phyloP scores from a whole-genome alignment of 2,113 vertebrate species.

The Redunca redunca region DNA sequence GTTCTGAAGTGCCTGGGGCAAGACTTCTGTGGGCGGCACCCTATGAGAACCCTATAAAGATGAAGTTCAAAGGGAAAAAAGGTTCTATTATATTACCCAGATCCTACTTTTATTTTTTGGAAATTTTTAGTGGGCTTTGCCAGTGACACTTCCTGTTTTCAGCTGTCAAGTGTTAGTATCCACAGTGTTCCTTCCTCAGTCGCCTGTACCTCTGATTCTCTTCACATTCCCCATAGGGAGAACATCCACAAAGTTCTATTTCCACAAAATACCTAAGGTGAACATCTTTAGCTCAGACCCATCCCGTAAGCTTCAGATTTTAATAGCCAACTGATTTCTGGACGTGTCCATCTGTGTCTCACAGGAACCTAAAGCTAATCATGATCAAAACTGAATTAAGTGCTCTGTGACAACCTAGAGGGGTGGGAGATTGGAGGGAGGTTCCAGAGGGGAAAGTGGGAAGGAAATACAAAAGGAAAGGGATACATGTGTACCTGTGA shows the following conservation, averaged over 20 bases:
- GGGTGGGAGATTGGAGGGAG: not conserved
- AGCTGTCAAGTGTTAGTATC: not conserved
- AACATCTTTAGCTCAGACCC: not conserved
- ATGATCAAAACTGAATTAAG: not conserved
- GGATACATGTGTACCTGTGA: not conserved
- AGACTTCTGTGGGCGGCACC: not conserved
- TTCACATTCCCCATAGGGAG: not conserved
- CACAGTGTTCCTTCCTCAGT: not conserved
- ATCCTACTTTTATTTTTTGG: not conserved
- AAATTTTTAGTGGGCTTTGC: not conserved
- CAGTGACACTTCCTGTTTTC: not conserved
- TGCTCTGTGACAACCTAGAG: not conserved
- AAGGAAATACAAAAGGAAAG: not conserved
- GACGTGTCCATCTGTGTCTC: not conserved
- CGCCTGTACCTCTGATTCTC: not conserved
- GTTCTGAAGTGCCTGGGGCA: not conserved
- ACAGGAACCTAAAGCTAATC: not conserved
- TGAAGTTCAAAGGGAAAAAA: not conserved
- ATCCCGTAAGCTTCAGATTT: not conserved
- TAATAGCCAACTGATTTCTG: not conserved
- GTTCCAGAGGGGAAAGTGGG: not conserved
- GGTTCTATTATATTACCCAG: not conserved
- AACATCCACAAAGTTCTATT: not conserved
- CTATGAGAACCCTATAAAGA: not conserved
- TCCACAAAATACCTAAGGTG: not conserved